Evolutionary conservation across 2,888 invertebrate genomes (phyloP).

Genomic region (Euphydryas editha): DNA sequence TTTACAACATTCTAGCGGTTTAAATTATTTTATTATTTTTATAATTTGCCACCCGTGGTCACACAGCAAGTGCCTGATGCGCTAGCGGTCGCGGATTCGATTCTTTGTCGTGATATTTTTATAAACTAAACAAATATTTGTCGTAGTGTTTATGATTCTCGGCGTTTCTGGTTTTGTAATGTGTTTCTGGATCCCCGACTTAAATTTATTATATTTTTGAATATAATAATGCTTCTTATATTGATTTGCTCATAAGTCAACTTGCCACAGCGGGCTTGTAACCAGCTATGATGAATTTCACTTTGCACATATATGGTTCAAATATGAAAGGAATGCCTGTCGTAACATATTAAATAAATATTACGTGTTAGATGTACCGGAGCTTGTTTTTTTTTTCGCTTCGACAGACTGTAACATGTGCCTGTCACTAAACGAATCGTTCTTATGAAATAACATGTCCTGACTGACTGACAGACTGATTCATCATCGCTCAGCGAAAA

Average conservation of each 20-base stretch:
- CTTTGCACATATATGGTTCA: slow-evolving; percentile 34
- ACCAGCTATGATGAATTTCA: slow-evolving; percentile 31
- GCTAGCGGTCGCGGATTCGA: no score
- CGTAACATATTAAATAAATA: slow-evolving; percentile 35
- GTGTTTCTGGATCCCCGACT: no score
- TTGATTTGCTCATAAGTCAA: slow-evolving; percentile 7
- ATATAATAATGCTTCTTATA: not conserved
- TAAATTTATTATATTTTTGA: no score
- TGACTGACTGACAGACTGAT: no score
- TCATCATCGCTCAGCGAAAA: not conserved
- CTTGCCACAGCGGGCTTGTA: slow-evolving; percentile 8
- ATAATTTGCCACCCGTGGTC: no score
- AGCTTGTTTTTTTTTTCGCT: slow-evolving; percentile 20
- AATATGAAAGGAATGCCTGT: slow-evolving; percentile 31
- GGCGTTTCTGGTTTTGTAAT: no score
- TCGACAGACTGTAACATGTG: not conserved
- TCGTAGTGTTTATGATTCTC: no score
- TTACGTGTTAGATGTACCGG: slow-evolving; percentile 27
- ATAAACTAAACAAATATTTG: no score
- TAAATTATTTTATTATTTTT: no score
- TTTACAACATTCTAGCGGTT: no score
- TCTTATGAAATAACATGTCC: not conserved
- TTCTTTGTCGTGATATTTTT: no score
- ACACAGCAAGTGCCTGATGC: no score
- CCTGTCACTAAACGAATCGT: not conserved